Evolutionary conservation across 2,113 vertebrate species (phyloP), one percentile per base, ranked within the genome.

Genomic region (Brevimyrus niger): DNA sequence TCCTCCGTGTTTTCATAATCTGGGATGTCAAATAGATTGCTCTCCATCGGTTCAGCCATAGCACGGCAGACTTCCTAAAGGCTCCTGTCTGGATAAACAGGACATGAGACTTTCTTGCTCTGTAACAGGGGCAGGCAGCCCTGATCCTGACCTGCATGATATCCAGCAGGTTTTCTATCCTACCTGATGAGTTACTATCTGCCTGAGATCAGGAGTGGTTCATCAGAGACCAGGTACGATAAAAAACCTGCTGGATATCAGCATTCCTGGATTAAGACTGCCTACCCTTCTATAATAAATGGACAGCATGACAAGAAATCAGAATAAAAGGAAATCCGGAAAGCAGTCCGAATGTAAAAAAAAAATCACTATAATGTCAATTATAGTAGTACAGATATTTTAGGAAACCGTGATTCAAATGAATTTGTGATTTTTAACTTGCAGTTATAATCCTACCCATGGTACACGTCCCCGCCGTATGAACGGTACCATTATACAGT

Each of bases 1-100:
- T 99, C 97, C 87, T 97, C 96, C 1, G 91, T 90, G 2, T 93
- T 90, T 3, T 97, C 96, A 87, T 96, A 96, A 90, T 96, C 95
- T 0, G 96, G 95, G 8, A 96, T 90, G 69, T 95, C 94, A 90
- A 93, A 92, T 83, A 94, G 90, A 50, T 91, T 94, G 73, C 95
- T 94, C 76, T 96, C 96, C 84, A 93, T 27, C n/a, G 93, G 94
- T 82, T 96, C 96, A 2, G 91, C 1, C 96, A 97, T 97, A 89
- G 4, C 84, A 88, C 7, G 35, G 85, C 69, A 85, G 3, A 58
- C 35, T 61, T 42, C 2, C 1, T 15, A 4, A 83, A 92, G n/a
- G 61, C 85, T 90, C 89, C 90, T 61, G 89, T 91, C 84, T 21
- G 42, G 38, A 87, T 17, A 23, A 65, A 46, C 82, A 47, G 9